These are phyloP conservation scores for Pogonognathellus flavescens DNA, from an alignment of 1,140 invertebrate genomes.

Conservation along the genomic window DNA sequence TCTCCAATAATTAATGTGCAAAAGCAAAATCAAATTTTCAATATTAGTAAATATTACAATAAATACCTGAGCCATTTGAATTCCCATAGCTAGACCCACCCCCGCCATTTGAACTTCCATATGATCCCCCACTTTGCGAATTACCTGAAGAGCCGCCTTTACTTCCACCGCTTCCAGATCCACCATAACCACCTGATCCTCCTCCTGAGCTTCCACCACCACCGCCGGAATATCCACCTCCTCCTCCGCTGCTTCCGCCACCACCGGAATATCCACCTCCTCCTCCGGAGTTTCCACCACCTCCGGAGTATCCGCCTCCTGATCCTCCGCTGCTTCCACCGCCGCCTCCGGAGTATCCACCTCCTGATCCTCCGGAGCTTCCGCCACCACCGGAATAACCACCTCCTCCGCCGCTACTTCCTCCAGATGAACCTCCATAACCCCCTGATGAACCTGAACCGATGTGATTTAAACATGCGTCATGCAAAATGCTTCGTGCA, in stretches of 20 bases:
- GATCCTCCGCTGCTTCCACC: not conserved
- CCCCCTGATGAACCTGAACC: too few relatives aligned
- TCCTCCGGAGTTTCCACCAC: not conserved
- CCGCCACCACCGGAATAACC: not conserved
- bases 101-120: too few relatives aligned
- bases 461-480: too few relatives aligned
- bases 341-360: not conserved
- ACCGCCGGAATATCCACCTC: not conserved
- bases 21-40: too few relatives aligned
- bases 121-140: not conserved
- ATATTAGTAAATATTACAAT: too few relatives aligned
- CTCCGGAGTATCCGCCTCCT: not conserved
- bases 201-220: not conserved
- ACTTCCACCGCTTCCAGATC: not conserved
- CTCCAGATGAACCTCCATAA: not conserved
- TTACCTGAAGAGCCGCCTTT: not conserved
- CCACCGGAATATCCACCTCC: not conserved
- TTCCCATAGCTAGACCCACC: too few relatives aligned
- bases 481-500: too few relatives aligned
- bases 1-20: too few relatives aligned
- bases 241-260: not conserved
- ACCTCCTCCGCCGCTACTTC: not conserved
- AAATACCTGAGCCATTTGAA: too few relatives aligned
- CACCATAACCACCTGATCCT: not conserved
- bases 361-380: not conserved